Base-by-base conservation (phyloP, 1,140 invertebrate genomes). In the Charaxes varanes region DNA sequence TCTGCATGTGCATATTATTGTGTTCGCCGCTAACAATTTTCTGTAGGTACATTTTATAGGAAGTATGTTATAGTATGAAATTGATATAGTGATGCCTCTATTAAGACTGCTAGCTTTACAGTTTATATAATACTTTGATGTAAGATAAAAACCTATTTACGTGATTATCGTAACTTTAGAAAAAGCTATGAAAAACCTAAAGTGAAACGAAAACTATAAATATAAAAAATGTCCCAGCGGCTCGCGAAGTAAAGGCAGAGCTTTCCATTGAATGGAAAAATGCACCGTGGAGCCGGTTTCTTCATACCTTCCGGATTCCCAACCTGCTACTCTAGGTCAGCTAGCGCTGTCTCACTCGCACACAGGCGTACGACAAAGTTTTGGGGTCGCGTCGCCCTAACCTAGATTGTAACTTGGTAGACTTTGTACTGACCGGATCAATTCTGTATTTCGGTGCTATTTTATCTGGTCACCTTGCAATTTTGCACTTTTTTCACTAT, bases 181-280 rank as follows among this genome's bases (percentile, higher is more conserved):
- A 2, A 30, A 5, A 5, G 4, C 5, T 30, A 4, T 14, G 2
- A 10, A 6, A 7, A 0, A 16, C 5, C 5, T 7, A 19, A 33
- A 1, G 2, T 7, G 2, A 38, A 33, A 35, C 46, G 45, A 63
- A 61, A 68, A 47, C 34, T 30, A 51, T 47, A 42, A 53, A 62
- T 59, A 34, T 32, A 67, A 59, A 56, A 53, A 53, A 50, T 23
- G 36, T 53, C 48, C 37, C 55, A 38, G 53, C 54, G 47, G 51
- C 62, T 61, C 44, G 64, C 60, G 37, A 64, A 45, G 63, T 55
- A 67, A 59, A 63, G 66, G 62, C 58, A 67, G 62, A 74, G 73
- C 73, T 81, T 81, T 81, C 77, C 73, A 78, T 69, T 78, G 73
- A 78, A 72, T 74, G 77, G 73, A 81, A 78, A 81, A 78, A 81